phyloP scores from a whole-genome alignment of 2,797 vertebrate species.

The Darevskia mixta region DNA sequence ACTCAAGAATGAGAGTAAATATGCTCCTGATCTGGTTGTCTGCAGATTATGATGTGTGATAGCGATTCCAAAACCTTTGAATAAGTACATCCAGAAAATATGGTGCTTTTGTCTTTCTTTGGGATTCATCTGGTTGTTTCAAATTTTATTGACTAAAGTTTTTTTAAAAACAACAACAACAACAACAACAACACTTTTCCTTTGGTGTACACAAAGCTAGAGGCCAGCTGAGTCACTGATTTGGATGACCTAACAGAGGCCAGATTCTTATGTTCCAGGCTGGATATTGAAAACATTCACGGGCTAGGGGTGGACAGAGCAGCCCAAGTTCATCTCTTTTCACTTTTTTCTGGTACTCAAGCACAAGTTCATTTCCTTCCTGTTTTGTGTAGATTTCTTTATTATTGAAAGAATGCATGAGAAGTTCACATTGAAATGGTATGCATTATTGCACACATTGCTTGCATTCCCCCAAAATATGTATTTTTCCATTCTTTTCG shows the following conservation, averaged over 20 bases:
- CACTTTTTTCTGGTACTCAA: too few species aligned
- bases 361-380: too few species aligned
- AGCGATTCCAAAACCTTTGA: neutral
- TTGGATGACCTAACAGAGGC: neutral
- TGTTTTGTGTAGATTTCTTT: too few species aligned
- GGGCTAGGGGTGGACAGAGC: neutral
- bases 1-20: neutral
- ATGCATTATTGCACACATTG: too few species aligned
- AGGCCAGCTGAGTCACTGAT: neutral
- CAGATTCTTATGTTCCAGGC: neutral
- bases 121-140: neutral
- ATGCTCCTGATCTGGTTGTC: neutral
- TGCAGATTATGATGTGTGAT: neutral
- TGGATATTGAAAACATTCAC: neutral
- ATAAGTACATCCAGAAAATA: too few species aligned
- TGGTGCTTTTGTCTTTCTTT: neutral
- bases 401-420: too few species aligned
- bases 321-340: too few species aligned
- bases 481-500: too few species aligned
- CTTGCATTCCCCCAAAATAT: too few species aligned
- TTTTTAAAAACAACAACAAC: too few species aligned
- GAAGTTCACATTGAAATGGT: too few species aligned
- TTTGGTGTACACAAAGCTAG: neutral
- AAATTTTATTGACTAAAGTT: neutral
- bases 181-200: neutral